Conservation (phyloP, 2,888 invertebrate genomes). For the Nebria brevicollis region DNA sequence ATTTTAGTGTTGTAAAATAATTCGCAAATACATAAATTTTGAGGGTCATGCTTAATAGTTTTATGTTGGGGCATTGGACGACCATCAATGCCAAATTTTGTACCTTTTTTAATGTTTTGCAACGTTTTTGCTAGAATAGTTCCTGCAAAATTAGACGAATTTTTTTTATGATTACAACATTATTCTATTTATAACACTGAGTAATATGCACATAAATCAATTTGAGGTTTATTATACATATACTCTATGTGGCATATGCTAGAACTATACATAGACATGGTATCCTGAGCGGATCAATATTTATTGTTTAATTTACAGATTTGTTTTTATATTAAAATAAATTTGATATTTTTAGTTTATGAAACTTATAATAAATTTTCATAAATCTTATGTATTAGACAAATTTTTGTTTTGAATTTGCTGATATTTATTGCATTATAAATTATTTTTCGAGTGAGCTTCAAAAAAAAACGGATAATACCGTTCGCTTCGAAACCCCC, state of each 20-base stretch:
- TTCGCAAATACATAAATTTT: slow-evolving; percentile 8
- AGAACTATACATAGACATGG: too few relatives aligned
- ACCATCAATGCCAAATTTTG: not conserved
- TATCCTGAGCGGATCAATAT: too few relatives aligned
- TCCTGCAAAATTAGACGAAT: too few relatives aligned
- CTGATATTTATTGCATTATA: slow-evolving; percentile 24
- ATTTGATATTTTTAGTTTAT: not conserved
- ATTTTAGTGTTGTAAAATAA: slow-evolving; percentile 9
- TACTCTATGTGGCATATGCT: too few relatives aligned
- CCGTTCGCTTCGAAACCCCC: slow-evolving; percentile 15
- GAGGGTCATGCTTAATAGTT: slow-evolving; percentile 11
- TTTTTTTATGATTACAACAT: too few relatives aligned
- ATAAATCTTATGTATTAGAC: not conserved
- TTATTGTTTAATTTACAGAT: too few relatives aligned
- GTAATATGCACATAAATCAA: too few relatives aligned
- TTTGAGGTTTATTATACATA: too few relatives aligned
- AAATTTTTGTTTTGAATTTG: not conserved
- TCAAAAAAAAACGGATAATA: slow-evolving; percentile 23
- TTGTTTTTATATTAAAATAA: too few relatives aligned
- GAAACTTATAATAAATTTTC: not conserved
- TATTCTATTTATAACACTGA: too few relatives aligned
- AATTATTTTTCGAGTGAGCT: slow-evolving; percentile 24
- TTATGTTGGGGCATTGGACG: slow-evolving; percentile 5
- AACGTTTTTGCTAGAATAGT: not conserved
- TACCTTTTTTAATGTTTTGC: not conserved